Evolutionary conservation across 2,797 vertebrate genomes (phyloP), one percentile per base, ranked within the genome.

Genomic region (Etheostoma perlongum): DNA sequence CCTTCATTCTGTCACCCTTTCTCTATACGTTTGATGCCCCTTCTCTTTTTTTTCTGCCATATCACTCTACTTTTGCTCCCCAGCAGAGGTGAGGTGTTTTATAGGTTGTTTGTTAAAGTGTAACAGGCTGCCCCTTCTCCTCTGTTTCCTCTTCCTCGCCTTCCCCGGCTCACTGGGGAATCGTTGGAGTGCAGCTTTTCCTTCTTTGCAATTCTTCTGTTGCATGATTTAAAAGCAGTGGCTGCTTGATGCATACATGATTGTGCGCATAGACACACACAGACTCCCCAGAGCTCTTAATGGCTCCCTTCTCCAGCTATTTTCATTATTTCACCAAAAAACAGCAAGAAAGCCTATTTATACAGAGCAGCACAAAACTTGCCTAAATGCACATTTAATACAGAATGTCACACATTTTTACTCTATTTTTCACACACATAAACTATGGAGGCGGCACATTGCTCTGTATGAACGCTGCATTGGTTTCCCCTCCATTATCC

Each of bases 401-500:
- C 64, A 47, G 44, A 83, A 76, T 70, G 62, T 72, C 67, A 63
- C 71, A 51, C n/a, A 21, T 27, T 16, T 55, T 36, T 4, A 40
- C 36, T 70, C 52, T 65, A 30, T 59, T 51, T 49, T 23, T 19
- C 15, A 18, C 64, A 74, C 59, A 80, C 61, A 62, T 19, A 44
- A 58, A 76, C 46, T 1, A n/a, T 47, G 69, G 61, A 82, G 83
- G 73, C 21, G 11, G 68, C 14, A 52, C 58, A 57, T 63, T 44
- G 63, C 79, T 79, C 60, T 74, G 74, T 71, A 61, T 88, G 74
- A 84, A 79, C 27, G 54, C 88, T 73, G 84, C 84, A 81, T 79
- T 72, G 79, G 84, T 67, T 89, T 85, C 76, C 78, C 74, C 77
- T 91, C 86, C 73, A 91, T 93, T 92, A 92, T 92, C 88, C 86